Evolutionary conservation across 2,797 vertebrate species (phyloP), one percentile per base, ranked within the genome.

Genomic region (Dipus sagitta): DNA sequence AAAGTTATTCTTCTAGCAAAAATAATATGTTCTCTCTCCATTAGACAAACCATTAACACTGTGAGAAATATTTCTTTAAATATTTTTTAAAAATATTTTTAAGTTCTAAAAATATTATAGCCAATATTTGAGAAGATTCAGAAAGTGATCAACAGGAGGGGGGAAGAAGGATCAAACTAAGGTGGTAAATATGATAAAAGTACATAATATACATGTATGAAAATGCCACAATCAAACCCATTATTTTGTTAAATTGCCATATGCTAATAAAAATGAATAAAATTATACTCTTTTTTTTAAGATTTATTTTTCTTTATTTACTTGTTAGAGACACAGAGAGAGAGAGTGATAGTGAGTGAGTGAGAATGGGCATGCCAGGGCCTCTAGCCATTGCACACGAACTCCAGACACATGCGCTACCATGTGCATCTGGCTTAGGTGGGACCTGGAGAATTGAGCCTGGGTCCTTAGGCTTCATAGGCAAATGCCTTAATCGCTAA

Each of bases 1-100:
- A 47, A 62, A 96, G 91, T 23, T 71, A 76, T 28, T 80, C 23
- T 77, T 84, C 42, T 68, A 80, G 52, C 52, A 92, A 93, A 90
- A 88, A 12, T 90, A 90, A 85, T 68, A 28, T 86, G 17, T 58
- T 28, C 15, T 84, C 1, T 87, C 17, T 87, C 17, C 83, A 89
- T 12, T 72, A 32, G 87, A 82, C 15, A 93, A 47, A 83, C 83
- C 28, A 32, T 47, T 91, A 95, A 92, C 8, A 88, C 23, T 34
- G 34, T 26, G 24, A 47, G 9, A 47, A 47, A 47, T 47, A 83
- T 24, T 79, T 76, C 34, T 47, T 91, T 82, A 80, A 91, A 30
- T 52, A 52, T n/a, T n/a, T n/a, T 42, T 47, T 3, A 47, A 47
- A 47, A 47, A 47, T 6, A 6, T 92, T 94, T 80, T 86, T 24